These are phyloP conservation scores for Prinia subflava DNA, from an alignment of 2,113 vertebrate genomes.

Conservation along the genomic window DNA sequence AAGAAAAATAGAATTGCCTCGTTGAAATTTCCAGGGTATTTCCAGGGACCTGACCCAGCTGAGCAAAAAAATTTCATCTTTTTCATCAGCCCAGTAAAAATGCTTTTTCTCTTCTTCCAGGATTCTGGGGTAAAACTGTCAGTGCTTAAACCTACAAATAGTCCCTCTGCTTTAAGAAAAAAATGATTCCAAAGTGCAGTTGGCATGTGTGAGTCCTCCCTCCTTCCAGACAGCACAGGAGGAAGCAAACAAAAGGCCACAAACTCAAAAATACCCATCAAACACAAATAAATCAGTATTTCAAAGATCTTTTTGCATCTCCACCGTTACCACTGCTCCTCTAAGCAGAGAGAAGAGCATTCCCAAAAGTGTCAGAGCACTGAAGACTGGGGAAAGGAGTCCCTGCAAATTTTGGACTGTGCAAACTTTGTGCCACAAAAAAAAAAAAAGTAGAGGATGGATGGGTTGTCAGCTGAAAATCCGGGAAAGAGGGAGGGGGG, in stretches of 20 bases:
- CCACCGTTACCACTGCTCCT: not conserved
- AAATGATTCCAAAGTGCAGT: not conserved
- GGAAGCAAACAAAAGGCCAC: not conserved
- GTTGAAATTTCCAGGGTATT: not conserved
- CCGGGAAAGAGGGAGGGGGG: not conserved
- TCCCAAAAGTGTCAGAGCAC: not conserved
- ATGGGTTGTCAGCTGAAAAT: not conserved
- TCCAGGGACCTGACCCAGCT: not conserved
- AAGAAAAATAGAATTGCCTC: not conserved
- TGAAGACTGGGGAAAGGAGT: not conserved
- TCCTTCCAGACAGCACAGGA: not conserved
- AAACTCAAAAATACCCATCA: not conserved
- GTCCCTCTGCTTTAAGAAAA: not conserved
- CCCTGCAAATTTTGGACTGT: not conserved
- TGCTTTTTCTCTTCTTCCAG: not conserved
- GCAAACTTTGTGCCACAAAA: not conserved
- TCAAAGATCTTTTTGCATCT: not conserved
- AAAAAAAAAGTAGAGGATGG: not conserved
- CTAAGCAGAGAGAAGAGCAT: not conserved
- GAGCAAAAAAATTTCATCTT: not conserved
- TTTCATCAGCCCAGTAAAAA: not conserved
- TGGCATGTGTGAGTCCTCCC: not conserved
- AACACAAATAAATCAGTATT: not conserved
- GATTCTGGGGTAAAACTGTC: not conserved
- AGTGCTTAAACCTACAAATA: not conserved